These are phyloP conservation scores for Takifugu ocellatus DNA, from an alignment of 2,797 vertebrate species.

Conservation along the genomic window DNA sequence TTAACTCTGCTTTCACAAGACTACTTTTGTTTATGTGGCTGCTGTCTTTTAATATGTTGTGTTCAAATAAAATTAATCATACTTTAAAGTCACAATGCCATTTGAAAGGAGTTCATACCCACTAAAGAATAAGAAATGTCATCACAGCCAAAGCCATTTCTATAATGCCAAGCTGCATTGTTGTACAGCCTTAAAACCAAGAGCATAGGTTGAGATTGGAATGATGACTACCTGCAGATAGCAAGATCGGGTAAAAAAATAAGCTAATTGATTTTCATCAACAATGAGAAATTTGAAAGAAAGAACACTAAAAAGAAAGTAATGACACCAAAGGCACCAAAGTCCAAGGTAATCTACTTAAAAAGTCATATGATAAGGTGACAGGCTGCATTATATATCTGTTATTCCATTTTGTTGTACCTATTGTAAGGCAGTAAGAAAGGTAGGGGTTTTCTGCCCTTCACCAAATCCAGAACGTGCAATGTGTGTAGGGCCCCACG, in stretches of 20 bases:
- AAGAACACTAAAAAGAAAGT: conserved; percentile 19
- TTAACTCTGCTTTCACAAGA: too few relatives aligned
- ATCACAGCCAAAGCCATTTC: conserved; percentile 32
- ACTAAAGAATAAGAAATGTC: conserved; percentile 8
- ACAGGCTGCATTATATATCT: neutral
- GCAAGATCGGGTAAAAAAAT: conserved; percentile 28
- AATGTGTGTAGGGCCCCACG: too few relatives aligned
- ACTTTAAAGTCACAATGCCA: conserved; percentile 4
- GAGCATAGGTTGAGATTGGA: conserved; percentile 26
- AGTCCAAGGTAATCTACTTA: conserved; percentile 9
- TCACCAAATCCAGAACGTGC: too few relatives aligned
- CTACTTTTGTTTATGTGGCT: too few relatives aligned
- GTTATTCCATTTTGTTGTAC: conserved; percentile 5
- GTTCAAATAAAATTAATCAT: conserved; percentile 25
- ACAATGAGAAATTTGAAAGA: conserved; percentile 8
- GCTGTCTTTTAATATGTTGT: neutral
- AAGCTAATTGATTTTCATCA: conserved; percentile 46
- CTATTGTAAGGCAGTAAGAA: conserved; percentile 3
- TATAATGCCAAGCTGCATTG: conserved; percentile 21
- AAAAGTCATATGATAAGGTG: neutral
- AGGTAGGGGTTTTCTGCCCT: neutral
- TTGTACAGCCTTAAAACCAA: conserved; percentile 36
- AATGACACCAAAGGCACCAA: conserved; percentile 12
- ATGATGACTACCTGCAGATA: conserved; percentile 43
- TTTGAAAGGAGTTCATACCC: neutral